A percentile compares a stretch with the other conserved stretches of the same genome.
Evolutionary conservation across 2,888 invertebrate species (phyloP).

Genomic region (Prosopocoilus inquinatus): DNA sequence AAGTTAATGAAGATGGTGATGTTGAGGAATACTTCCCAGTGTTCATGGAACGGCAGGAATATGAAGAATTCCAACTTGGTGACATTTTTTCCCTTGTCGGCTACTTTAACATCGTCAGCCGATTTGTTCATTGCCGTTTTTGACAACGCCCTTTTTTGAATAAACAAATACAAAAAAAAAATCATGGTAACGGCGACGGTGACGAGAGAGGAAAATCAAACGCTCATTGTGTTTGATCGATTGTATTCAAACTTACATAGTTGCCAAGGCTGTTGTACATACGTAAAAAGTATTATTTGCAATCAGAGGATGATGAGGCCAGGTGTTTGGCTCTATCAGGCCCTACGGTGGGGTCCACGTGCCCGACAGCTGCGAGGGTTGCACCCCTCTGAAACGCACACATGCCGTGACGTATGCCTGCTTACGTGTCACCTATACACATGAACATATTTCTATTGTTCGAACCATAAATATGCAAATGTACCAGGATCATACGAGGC

Average conservation of each 20-base stretch:
- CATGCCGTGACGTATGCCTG: slow-evolving; percentile 45
- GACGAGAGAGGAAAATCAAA: no score
- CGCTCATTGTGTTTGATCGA: no score
- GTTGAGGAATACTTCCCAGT: slow-evolving; percentile 18
- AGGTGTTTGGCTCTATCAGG: slow-evolving; percentile 28
- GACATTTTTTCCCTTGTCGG: neutral
- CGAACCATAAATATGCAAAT: slow-evolving; percentile 29
- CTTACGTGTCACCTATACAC: slow-evolving; percentile 41
- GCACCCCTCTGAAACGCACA: slow-evolving; percentile 42
- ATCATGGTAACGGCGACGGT: no score
- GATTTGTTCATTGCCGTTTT: neutral
- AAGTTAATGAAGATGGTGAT: slow-evolving; percentile 13
- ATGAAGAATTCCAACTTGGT: slow-evolving; percentile 22
- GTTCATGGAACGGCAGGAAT: slow-evolving; percentile 23
- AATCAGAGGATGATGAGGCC: slow-evolving; percentile 30
- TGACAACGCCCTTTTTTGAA: no score
- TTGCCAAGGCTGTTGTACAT: slow-evolving; percentile 6
- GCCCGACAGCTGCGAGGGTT: slow-evolving; percentile 44
- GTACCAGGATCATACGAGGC: slow-evolving; percentile 13
- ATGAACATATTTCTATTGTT: slow-evolving; percentile 7
- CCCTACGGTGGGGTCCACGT: slow-evolving; percentile 33
- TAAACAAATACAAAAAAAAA: no score
- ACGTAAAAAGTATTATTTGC: slow-evolving; percentile 25
- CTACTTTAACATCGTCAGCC: neutral
- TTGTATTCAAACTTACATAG: slow-evolving; percentile 4